Base-by-base conservation (phyloP, 2,797 vertebrate genomes). In the Phataginus tetradactyla region DNA sequence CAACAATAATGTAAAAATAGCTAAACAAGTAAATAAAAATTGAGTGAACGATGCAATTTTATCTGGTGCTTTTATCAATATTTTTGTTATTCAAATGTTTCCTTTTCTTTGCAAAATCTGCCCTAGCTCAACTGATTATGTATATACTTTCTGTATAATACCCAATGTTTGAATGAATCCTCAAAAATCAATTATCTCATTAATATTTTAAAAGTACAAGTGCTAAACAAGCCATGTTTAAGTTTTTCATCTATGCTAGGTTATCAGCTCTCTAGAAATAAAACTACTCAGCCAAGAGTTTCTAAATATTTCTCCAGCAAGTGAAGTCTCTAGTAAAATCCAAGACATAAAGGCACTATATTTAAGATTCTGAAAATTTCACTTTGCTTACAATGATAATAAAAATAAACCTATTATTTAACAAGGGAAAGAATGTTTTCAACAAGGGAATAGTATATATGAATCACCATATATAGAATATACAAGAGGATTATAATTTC, bases 201-300 rank as follows among this genome's bases (percentile, higher is more conserved):
- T 83, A 96, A 77, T 79, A 78, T 71, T 89, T 95, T 55, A 78
- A 95, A 96, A 86, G 71, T 66, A 42, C 17, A 92, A 92, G n/a
- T 90, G 11, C 75, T 92, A 84, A 80, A 61, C 32, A 96, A 92
- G 53, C 17, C 9, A 63, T 53, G 18, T n/a, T 74, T 89, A 83
- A 86, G 10, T 53, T 89, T 63, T 94, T 64, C 45, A 88, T 5
- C n/a, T 75, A 94, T 51, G 27, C 14, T 88, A 45, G 21, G 6
- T 83, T 74, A 91, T 64, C 90, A 59, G 59, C 23, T 88, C n/a
- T 71, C n/a, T 71, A 83, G 12, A 96, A 92, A 95, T 71, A 88
- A 51, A 74, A 49, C 27, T 74, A 78, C 32, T 55, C 59, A 88
- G 21, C 49, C 68, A 95, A 92, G n/a, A 89, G 20, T 59, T 86